Percentiles rank a stretch among this genome's conserved stretches.
Conservation (phyloP, 2,113 vertebrate species). For the Ceuthmochares aereus region DNA sequence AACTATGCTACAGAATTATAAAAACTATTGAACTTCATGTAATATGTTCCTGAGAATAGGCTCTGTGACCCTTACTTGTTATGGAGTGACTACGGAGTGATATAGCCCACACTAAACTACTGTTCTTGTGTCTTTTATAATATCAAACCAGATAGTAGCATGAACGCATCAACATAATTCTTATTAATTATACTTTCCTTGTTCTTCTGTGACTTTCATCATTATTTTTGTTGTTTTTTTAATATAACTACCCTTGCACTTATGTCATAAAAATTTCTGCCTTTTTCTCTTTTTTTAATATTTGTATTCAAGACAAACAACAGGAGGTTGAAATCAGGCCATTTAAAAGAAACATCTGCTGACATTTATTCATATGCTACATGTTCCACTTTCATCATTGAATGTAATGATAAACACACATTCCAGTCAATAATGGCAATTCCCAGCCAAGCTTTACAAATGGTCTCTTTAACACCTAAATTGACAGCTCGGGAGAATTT, state of each 20-base stretch:
- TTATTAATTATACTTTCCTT: slow-evolving; percentile 78
- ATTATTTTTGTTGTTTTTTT: slow-evolving; percentile 81
- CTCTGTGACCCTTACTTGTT: neutral
- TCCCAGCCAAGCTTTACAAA: slow-evolving; percentile 88
- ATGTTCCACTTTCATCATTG: slow-evolving; percentile 87
- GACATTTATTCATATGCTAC: slow-evolving; percentile 88
- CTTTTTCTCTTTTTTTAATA: slow-evolving; percentile 85
- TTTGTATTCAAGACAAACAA: slow-evolving; percentile 89
- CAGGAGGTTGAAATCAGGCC: slow-evolving; percentile 88
- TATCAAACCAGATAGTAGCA: slow-evolving; percentile 63
- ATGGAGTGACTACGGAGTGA: neutral
- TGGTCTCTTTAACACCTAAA: slow-evolving; percentile 88
- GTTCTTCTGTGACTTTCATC: slow-evolving; percentile 73
- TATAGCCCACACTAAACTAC: slow-evolving; percentile 32
- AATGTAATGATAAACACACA: slow-evolving; percentile 88
- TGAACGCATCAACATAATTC: slow-evolving; percentile 62
- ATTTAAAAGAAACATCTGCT: slow-evolving; percentile 89
- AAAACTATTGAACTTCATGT: neutral
- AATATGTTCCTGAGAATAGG: slow-evolving; percentile 6
- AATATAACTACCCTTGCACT: slow-evolving; percentile 84
- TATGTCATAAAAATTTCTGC: slow-evolving; percentile 84
- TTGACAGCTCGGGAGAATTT: slow-evolving; percentile 88
- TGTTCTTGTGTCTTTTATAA: slow-evolving; percentile 46
- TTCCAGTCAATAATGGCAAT: slow-evolving; percentile 88
- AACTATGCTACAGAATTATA: neutral